Percentiles rank a stretch among this genome's conserved stretches.
Evolutionary conservation across 2,113 vertebrate species (phyloP).

Genomic region (Gasterosteus nipponicus): DNA sequence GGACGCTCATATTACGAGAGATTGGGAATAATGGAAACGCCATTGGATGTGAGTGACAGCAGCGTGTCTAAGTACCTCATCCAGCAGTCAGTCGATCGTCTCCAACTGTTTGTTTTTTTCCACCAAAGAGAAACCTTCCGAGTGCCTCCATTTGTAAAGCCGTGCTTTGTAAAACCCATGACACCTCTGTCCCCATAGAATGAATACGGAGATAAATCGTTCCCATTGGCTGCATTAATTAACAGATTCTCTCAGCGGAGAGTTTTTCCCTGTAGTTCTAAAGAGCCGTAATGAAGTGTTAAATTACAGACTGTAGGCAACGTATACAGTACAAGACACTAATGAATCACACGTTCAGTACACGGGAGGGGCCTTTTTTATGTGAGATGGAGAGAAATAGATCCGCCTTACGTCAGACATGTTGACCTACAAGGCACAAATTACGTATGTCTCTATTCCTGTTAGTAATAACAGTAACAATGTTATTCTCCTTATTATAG

Average conservation of each 20-base stretch:
- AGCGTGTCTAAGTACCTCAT: background rate
- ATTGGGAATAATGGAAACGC: slow-evolving; percentile 4
- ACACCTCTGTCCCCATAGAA: background rate
- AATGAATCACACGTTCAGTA: slow-evolving; percentile 38
- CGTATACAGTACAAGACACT: slow-evolving; percentile 34
- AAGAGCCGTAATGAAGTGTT: slow-evolving; percentile 65
- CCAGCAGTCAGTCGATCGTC: background rate
- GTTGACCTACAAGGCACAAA: background rate
- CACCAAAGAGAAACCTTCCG: background rate
- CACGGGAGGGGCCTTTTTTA: background rate
- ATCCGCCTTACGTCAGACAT: background rate
- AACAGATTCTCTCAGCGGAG: slow-evolving; percentile 40
- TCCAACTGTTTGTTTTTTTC: background rate
- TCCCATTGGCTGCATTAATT: slow-evolving; percentile 56
- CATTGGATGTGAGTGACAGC: background rate
- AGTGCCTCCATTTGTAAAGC: background rate
- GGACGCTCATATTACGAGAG: slow-evolving; percentile 1
- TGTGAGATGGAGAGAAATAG: background rate
- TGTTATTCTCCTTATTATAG: background rate
- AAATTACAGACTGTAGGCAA: slow-evolving; percentile 58
- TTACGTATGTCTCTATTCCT: background rate
- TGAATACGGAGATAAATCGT: slow-evolving; percentile 7
- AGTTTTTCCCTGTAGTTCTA: slow-evolving; percentile 31
- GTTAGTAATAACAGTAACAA: background rate
- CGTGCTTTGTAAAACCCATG: slow-evolving; percentile 16